Percentiles rank a stretch among this genome's conserved stretches.
Conservation (phyloP, 2,797 vertebrate species). For the Sandelia bainsii region DNA sequence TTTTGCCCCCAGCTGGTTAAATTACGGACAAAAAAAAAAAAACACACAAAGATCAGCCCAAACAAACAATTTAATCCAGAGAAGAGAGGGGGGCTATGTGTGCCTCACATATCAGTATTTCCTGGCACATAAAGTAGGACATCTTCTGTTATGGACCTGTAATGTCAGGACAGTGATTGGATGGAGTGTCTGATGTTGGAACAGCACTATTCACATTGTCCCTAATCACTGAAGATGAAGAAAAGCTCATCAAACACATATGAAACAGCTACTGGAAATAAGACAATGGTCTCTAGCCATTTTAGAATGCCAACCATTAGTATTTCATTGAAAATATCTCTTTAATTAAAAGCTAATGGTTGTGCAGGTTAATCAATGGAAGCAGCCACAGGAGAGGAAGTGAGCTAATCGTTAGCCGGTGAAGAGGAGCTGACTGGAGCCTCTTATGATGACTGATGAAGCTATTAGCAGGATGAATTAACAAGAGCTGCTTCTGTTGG, state of each 20-base stretch:
- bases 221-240: neutral
- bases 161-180: too few relatives aligned
- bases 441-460: constrained; percentile 38
- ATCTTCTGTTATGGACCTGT: too few relatives aligned
- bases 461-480: constrained; percentile 34
- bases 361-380: constrained; percentile 35
- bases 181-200: too few relatives aligned
- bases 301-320: neutral
- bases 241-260: neutral
- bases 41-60: too few relatives aligned
- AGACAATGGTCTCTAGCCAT: neutral
- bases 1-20: too few relatives aligned
- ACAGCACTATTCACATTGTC: neutral
- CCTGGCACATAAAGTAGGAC: too few relatives aligned
- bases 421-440: constrained; percentile 31
- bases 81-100: too few relatives aligned
- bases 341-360: constrained; percentile 39
- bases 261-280: neutral
- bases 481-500: neutral
- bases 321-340: constrained; percentile 11
- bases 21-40: too few relatives aligned
- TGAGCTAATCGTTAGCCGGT: constrained; percentile 27
- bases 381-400: constrained; percentile 23
- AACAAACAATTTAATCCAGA: too few relatives aligned
- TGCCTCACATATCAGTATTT: too few relatives aligned